phyloP scores from a whole-genome alignment of 2,113 vertebrate species.

The Phainopepla nitens region DNA sequence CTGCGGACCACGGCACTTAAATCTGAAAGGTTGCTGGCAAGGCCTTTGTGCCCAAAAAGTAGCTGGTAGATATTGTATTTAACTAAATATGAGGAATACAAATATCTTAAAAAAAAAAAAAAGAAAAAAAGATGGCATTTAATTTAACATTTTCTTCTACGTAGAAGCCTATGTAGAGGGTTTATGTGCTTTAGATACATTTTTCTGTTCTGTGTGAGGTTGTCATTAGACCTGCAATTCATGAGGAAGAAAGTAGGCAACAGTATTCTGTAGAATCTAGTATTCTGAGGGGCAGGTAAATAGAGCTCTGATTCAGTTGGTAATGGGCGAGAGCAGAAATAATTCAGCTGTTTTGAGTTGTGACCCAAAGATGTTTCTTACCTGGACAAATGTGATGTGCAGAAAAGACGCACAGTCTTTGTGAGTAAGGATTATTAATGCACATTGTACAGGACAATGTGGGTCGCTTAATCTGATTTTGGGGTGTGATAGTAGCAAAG shows the following conservation, averaged over 20 bases:
- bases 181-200: not conserved
- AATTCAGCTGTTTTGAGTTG: rapidly evolving
- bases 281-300: not conserved
- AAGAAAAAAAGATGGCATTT: not conserved
- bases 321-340: not conserved
- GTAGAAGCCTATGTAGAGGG: not conserved
- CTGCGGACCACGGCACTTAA: not conserved
- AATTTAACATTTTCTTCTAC: not conserved
- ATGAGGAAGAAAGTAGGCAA: not conserved
- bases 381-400: not conserved
- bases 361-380: not conserved
- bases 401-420: not conserved
- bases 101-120: not conserved
- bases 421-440: not conserved
- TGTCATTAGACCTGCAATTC: not conserved
- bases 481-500: not conserved
- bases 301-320: not conserved
- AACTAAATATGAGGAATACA: not conserved
- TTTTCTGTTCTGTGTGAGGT: not conserved
- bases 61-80: not conserved
- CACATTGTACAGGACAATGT: not conserved
- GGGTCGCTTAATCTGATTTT: not conserved
- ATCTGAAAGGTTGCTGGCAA: slow-evolving; percentile 19
- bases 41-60: not conserved
- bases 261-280: too few relatives aligned